These are phyloP conservation scores for Ceratina australensis DNA, from an alignment of 1,140 invertebrate genomes.

Conservation along the genomic window DNA sequence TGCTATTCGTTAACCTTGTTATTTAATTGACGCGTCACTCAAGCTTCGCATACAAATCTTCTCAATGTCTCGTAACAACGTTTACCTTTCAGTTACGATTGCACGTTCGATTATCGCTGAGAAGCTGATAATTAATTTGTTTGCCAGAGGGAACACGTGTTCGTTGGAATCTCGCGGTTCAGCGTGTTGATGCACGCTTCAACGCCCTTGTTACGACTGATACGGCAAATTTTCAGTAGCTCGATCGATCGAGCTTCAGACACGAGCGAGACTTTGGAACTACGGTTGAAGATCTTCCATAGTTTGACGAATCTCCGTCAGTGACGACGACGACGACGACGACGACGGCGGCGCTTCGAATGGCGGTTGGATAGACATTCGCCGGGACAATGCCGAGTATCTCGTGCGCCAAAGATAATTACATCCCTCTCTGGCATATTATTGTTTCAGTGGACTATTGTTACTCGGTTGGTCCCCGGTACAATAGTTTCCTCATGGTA, in stretches of 20 bases:
- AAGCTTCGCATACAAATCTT: too few species aligned
- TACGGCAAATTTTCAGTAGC: neutral
- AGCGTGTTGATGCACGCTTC: too few species aligned
- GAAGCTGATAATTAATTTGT: too few species aligned
- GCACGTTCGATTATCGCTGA: too few species aligned
- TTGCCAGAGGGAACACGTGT: too few species aligned
- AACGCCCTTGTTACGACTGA: neutral
- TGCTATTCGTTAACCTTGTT: too few species aligned
- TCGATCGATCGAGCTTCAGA: neutral
- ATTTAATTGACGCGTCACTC: too few species aligned
- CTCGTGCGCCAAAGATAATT: constrained; percentile 60
- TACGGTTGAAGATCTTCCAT: neutral
- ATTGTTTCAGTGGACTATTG: constrained; percentile 58
- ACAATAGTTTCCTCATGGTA: constrained; percentile 56
- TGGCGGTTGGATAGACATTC: constrained; percentile 38
- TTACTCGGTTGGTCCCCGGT: constrained; percentile 44
- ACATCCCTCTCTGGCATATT: constrained; percentile 62
- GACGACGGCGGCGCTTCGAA: too few species aligned
- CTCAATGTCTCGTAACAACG: too few species aligned
- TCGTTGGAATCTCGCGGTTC: too few species aligned
- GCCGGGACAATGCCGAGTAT: constrained; percentile 53
- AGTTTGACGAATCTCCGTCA: constrained; percentile 3
- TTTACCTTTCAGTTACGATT: too few species aligned
- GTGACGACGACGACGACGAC: constrained; percentile 25
- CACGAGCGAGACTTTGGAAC: neutral